phyloP scores from a whole-genome alignment of 2,888 invertebrate species.

The Lepidochrysops patricia region DNA sequence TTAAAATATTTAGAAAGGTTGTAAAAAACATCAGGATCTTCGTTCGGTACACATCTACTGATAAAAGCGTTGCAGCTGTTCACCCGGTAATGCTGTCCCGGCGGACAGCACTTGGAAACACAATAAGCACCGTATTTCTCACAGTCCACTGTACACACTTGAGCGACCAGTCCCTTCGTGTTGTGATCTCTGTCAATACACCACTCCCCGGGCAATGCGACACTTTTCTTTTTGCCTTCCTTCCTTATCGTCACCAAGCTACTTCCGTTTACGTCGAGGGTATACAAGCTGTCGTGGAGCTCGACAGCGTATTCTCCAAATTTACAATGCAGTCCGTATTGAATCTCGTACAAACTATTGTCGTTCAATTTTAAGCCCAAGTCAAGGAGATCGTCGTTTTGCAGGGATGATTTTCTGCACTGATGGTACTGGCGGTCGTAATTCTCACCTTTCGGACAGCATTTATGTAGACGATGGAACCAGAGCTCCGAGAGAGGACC shows the following conservation, averaged over 20 bases:
- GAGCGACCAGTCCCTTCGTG: slow-evolving; percentile 37
- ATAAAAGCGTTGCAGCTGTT: slow-evolving; percentile 38
- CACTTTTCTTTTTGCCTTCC: slow-evolving; percentile 28
- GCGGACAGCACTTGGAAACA: slow-evolving; percentile 71
- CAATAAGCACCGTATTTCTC: slow-evolving; percentile 49
- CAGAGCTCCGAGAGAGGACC: slow-evolving; percentile 30
- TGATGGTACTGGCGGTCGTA: slow-evolving; percentile 48
- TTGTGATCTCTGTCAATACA: slow-evolving; percentile 50
- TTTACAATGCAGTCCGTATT: slow-evolving; percentile 48
- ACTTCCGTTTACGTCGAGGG: slow-evolving; percentile 40
- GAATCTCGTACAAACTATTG: slow-evolving; percentile 45
- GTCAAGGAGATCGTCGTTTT: slow-evolving; percentile 37
- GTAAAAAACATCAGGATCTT: slow-evolving; percentile 38
- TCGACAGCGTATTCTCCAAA: slow-evolving; percentile 47
- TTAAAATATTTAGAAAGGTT: slow-evolving; percentile 47
- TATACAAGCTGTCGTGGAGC: slow-evolving; percentile 39
- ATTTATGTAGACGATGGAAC: slow-evolving; percentile 50
- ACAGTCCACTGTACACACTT: slow-evolving; percentile 50
- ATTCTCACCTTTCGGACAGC: slow-evolving; percentile 50
- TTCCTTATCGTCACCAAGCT: slow-evolving; percentile 34
- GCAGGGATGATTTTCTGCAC: slow-evolving; percentile 35
- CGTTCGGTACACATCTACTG: slow-evolving; percentile 48
- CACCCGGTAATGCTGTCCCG: slow-evolving; percentile 62
- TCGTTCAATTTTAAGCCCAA: slow-evolving; percentile 32
- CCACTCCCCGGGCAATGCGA: slow-evolving; percentile 48